A percentile compares a stretch with the other conserved stretches of the same genome.
These are phyloP conservation scores for Varecia variegata DNA, from an alignment of 2,797 vertebrate genomes.

Conservation along the genomic window DNA sequence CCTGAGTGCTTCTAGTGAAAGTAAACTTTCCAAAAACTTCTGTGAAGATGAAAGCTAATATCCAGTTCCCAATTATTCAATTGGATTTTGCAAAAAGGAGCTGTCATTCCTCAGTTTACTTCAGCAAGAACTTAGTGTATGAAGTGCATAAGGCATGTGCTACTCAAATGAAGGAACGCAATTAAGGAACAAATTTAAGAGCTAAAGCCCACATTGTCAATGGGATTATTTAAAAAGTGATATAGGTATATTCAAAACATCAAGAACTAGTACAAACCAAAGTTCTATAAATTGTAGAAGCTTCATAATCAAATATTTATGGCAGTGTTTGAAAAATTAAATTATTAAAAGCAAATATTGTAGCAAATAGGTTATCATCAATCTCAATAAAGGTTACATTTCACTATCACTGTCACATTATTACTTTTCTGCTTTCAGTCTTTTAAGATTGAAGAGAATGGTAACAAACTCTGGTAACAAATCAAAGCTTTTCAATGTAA, in stretches of 20 bases:
- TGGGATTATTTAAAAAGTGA: slow-evolving; percentile 71
- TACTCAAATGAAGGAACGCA: slow-evolving; percentile 56
- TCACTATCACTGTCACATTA: slow-evolving; percentile 82
- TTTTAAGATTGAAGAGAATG: slow-evolving; percentile 82
- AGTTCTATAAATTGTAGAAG: slow-evolving; percentile 78
- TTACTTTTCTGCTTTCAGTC: slow-evolving; percentile 82
- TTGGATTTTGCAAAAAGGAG: slow-evolving; percentile 69
- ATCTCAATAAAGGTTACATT: slow-evolving; percentile 86
- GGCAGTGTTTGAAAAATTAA: slow-evolving; percentile 86
- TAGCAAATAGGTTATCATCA: slow-evolving; percentile 86
- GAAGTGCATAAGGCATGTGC: neutral
- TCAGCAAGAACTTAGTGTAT: neutral
- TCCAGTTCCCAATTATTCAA: slow-evolving; percentile 11
- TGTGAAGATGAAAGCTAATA: slow-evolving; percentile 50
- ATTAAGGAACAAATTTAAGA: slow-evolving; percentile 70
- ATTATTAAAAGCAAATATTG: slow-evolving; percentile 91
- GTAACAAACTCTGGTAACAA: slow-evolving; percentile 82
- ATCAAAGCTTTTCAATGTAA: slow-evolving; percentile 86
- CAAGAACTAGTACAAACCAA: slow-evolving; percentile 72
- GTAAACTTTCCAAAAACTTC: slow-evolving; percentile 9
- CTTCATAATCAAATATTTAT: slow-evolving; percentile 87
- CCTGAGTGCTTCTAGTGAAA: neutral
- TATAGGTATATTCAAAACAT: slow-evolving; percentile 60
- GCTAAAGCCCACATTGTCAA: slow-evolving; percentile 50
- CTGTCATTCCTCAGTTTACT: slow-evolving; percentile 59